These are phyloP conservation scores for Struthidea cinerea DNA, from an alignment of 2,113 vertebrate species.

Conservation along the genomic window DNA sequence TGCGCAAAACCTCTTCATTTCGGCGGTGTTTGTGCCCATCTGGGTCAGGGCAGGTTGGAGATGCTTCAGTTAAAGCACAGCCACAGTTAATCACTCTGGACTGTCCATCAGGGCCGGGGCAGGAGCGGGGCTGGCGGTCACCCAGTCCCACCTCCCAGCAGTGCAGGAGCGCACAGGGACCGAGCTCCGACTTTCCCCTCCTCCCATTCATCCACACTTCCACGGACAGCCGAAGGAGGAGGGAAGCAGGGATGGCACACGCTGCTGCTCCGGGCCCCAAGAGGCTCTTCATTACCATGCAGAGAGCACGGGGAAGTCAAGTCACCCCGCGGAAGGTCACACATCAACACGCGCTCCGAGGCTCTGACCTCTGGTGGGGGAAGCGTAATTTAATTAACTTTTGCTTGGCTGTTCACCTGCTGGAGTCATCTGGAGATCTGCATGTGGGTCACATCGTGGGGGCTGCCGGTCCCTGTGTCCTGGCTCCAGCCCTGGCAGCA, in stretches of 20 bases:
- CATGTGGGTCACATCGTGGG: neutral
- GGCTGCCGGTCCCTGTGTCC: neutral
- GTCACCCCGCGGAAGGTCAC: neutral
- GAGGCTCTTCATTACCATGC: neutral
- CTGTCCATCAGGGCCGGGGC: rapidly evolving
- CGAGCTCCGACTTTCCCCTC: rapidly evolving
- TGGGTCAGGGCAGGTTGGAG: neutral
- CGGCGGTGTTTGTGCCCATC: neutral
- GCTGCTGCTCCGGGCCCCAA: neutral
- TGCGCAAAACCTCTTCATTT: neutral
- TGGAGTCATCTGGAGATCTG: neutral
- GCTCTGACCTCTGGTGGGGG: neutral
- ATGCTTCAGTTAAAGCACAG: neutral
- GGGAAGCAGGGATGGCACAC: rapidly evolving
- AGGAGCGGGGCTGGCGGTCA: neutral
- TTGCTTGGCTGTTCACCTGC: neutral
- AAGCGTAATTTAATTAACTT: conserved; percentile 44
- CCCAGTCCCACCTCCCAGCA: neutral
- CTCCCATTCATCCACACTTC: neutral
- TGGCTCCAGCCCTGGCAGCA: neutral
- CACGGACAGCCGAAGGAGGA: rapidly evolving
- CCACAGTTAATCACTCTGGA: neutral
- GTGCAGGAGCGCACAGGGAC: rapidly evolving
- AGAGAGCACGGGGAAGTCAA: neutral
- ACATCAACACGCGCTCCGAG: rapidly evolving